phyloP scores from a whole-genome alignment of 2,797 vertebrate genomes.

The Heliangelus exortis region DNA sequence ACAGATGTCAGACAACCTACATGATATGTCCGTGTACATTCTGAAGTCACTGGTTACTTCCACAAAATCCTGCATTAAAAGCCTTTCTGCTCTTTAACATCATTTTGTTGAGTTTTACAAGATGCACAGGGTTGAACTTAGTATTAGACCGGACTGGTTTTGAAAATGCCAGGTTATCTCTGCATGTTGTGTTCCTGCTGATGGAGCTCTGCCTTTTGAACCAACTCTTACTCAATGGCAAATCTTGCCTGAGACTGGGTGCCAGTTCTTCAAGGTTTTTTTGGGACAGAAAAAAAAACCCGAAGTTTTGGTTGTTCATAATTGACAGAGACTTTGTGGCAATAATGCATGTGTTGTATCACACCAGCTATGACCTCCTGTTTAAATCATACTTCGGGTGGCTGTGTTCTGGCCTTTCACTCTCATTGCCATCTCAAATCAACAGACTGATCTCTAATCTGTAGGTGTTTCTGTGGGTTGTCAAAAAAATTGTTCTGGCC shows the following conservation, averaged over 20 bases:
- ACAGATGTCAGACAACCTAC: neutral
- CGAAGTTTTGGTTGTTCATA: neutral
- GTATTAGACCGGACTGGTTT: neutral
- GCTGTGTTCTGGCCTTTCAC: neutral
- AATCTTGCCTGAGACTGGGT: neutral
- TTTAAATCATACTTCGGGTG: neutral
- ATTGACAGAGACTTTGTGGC: neutral
- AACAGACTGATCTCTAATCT: neutral
- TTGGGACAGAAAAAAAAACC: neutral
- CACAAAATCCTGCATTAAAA: neutral
- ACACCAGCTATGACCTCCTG: neutral
- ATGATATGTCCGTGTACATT: neutral
- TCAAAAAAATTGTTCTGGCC: neutral
- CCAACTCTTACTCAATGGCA: neutral
- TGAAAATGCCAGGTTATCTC: neutral
- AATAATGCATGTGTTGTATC: neutral
- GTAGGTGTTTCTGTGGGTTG: neutral
- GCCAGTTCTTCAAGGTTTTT: neutral
- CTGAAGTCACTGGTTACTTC: neutral
- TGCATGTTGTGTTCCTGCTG: neutral
- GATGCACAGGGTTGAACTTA: neutral
- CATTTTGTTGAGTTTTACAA: neutral
- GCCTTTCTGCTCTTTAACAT: neutral
- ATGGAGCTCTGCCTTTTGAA: neutral
- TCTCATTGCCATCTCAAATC: neutral